Percentiles rank a stretch among this genome's conserved stretches.
Conservation (phyloP, 2,113 vertebrate species). For the Antennarius striatus region DNA sequence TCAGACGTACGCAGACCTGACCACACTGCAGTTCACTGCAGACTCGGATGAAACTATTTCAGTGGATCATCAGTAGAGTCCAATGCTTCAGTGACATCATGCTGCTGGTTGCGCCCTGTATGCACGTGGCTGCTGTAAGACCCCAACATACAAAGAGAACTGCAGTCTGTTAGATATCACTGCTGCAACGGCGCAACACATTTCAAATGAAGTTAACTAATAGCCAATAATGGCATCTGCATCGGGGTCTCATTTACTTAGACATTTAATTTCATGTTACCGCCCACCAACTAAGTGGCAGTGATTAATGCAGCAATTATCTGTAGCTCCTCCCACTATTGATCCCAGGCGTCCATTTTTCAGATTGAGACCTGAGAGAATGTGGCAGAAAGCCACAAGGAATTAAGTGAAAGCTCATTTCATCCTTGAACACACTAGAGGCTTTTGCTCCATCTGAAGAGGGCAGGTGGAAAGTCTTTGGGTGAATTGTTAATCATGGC, state of each 20-base stretch:
- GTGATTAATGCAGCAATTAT: slow-evolving; percentile 62
- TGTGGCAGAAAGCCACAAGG: slow-evolving; percentile 37
- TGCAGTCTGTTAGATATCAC: not conserved
- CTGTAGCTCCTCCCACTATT: slow-evolving; percentile 54
- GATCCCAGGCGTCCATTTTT: slow-evolving; percentile 56
- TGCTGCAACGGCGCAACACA: not conserved
- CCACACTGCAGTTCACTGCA: slow-evolving; percentile 23
- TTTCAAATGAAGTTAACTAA: slow-evolving; percentile 11
- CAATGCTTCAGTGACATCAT: slow-evolving; percentile 42
- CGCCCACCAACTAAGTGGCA: slow-evolving; percentile 39
- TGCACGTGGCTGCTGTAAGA: not conserved
- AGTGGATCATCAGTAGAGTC: not conserved
- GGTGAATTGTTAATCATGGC: slow-evolving; percentile 13
- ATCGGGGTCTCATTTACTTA: slow-evolving; percentile 18
- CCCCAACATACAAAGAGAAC: not conserved
- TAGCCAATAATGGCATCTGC: slow-evolving; percentile 25
- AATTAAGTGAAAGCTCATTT: slow-evolving; percentile 58
- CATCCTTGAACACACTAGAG: slow-evolving; percentile 22
- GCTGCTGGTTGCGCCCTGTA: not conserved
- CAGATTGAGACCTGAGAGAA: slow-evolving; percentile 46
- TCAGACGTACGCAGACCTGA: slow-evolving; percentile 5
- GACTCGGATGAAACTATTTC: not conserved
- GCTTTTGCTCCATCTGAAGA: slow-evolving; percentile 35
- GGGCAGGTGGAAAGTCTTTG: slow-evolving; percentile 33
- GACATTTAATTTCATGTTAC: slow-evolving; percentile 25